Percentiles rank a stretch among this genome's conserved stretches.
These are phyloP conservation scores for Eupithecia subumbrata DNA, from an alignment of 2,888 invertebrate genomes.

Conservation along the genomic window DNA sequence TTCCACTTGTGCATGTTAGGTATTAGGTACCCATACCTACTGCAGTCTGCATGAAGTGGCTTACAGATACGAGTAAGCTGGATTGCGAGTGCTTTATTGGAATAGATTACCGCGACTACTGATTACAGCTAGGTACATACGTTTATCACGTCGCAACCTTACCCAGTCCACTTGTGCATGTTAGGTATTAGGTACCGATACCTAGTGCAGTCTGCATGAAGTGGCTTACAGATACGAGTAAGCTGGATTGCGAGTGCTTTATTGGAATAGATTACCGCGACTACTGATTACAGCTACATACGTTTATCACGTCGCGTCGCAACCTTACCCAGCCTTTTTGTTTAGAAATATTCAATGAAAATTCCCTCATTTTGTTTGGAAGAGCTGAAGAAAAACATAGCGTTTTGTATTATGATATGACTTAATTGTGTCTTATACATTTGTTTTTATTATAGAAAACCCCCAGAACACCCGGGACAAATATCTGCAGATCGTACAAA, in stretches of 20 bases:
- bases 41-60: conserved; percentile 13
- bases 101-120: conserved; percentile 13
- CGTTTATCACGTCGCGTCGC: neutral
- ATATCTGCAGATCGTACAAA: too few relatives aligned
- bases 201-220: too few relatives aligned
- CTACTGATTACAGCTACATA: neutral
- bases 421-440: too few relatives aligned
- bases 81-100: conserved; percentile 26
- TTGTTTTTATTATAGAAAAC: too few relatives aligned
- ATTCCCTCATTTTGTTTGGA: too few relatives aligned
- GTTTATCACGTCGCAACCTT: neutral
- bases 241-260: conserved; percentile 23
- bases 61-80: conserved; percentile 26
- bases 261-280: conserved; percentile 24
- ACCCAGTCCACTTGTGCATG: neutral
- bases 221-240: conserved; percentile 25
- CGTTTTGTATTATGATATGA: too few relatives aligned
- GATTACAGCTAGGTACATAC: conserved; percentile 5
- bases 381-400: too few relatives aligned
- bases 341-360: neutral
- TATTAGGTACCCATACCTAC: too few relatives aligned
- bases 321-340: neutral
- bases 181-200: too few relatives aligned
- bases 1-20: neutral
- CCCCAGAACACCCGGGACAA: too few relatives aligned